Conservation (phyloP, 2,113 vertebrate species). For the human (Homo sapiens) region DNA sequence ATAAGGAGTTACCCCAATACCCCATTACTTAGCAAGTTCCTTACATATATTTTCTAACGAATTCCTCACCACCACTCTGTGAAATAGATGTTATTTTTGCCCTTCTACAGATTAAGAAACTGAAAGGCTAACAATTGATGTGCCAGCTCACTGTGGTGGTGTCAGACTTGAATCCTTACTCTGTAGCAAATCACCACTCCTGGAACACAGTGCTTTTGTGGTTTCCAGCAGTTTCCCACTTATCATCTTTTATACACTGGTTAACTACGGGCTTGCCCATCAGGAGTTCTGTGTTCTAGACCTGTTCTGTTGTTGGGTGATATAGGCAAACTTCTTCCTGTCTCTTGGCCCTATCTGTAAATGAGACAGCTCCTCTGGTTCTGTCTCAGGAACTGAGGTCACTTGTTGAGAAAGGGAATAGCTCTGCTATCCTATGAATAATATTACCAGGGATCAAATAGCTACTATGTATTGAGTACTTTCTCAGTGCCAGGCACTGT, state of each 20-base stretch:
- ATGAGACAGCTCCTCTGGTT: not conserved
- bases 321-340: not conserved
- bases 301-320: not conserved
- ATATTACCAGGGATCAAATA: not conserved
- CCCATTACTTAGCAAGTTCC: not conserved
- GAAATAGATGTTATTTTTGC: not conserved
- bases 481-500: not conserved
- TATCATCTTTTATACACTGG: not conserved
- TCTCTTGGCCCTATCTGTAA: not conserved
- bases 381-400: not conserved
- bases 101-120: not conserved
- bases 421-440: not conserved
- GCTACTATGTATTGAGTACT: accelerated
- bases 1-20: not conserved
- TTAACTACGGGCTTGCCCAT: no score
- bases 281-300: not conserved
- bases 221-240: not conserved
- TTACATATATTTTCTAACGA: not conserved
- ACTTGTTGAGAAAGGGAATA: not conserved
- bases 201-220: not conserved
- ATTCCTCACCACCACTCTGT: not conserved
- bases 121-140: not conserved
- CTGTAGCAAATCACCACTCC: not conserved
- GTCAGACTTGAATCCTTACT: not conserved
- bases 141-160: not conserved